Base-by-base conservation (phyloP, 1,140 invertebrate genomes). In the Magallana ariakensis region DNA sequence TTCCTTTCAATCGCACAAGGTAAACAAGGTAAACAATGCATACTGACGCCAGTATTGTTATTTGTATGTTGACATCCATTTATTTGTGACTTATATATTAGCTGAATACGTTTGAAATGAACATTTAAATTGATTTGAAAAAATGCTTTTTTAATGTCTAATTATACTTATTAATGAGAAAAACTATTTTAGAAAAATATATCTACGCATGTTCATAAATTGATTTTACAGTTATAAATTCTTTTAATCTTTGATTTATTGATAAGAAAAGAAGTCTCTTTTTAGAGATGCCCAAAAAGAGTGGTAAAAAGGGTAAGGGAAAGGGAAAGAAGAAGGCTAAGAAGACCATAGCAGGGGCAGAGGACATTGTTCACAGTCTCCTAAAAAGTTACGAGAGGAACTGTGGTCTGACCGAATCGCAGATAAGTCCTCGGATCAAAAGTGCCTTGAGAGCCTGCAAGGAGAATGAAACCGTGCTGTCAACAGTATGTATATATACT, bases 361-460 rank as follows among this genome's bases (percentile, higher is more conserved):
- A 91, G n/a, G 83, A 84, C 16, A 87, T 92, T 66, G 86, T 92
- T 22, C 90, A 92, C 80, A 90, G 89, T 54, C 83, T 93, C 16
- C 75, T 92, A 22, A 93, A 92, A 87, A 87, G 86, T 82, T 93
- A 93, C 89, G 92, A 93, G 83, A 90, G 88, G 62, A 91, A 92
- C 83, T 94, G 93, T 90, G 66, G 46, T 1, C 57, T 87, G n/a
- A 90, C 92, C n/a, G 90, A 92, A 26, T 93, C 92, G 10, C 88
- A 89, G 33, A 90, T 92, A 87, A 90, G 91, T 87, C 90, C 91
- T 2, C 83, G 90, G 16, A 87, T 94, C 11, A 90, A 89, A 60
- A 87, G 90, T 62, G 88, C 88, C 0, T 55, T 94, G n/a, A 91
- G 90, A 85, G 88, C 84, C 22, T 91, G 92, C 75, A 90, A 90